Base-by-base conservation (phyloP, 2,888 invertebrate species). In the Argynnis bischoffii region DNA sequence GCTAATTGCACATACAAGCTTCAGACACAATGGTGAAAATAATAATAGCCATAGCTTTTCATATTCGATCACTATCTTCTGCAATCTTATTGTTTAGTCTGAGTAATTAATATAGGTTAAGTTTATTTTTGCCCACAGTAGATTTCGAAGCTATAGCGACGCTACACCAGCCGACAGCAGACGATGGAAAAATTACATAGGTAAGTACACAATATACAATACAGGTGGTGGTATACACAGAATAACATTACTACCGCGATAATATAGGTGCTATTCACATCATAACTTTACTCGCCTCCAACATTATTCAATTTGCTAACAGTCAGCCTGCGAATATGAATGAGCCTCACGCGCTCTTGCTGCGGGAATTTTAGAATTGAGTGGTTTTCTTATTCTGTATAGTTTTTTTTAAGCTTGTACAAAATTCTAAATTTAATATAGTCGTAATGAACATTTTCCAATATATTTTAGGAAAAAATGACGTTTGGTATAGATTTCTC, bases 231-330 rank as follows among this genome's bases (percentile, higher is more conserved):
- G 4, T 26, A 26, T 26, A 15, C 6, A 51, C 16, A 51, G 8
- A n/a, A 61, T 6, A 11, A 53, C 41, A 8, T 61, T 31, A 51
- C 54, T 47, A 55, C 18, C 18, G 47, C 54, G 47, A 54, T 65
- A 66, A 63, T 66, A 66, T 65, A 75, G 61, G 61, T 53, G 61
- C 74, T 76, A 72, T 73, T 79, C 78, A 78, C 83, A 86, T 86
- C 83, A 88, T 88, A 92, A 92, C 88, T 91, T 91, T 85, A 78
- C 85, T 82, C 88, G 86, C 81, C 81, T 85, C 77, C 79, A 75
- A 81, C 86, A 86, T 92, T 89, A 91, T 87, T 90, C 89, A 89
- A 91, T 92, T 91, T 89, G 76, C 76, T 81, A 81, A 82, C 88
- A 88, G 86, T 87, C 85, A 82, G 83, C 78, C 77, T 80, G 76